phyloP scores from a whole-genome alignment of 2,888 invertebrate genomes.

The Agrotis puta region DNA sequence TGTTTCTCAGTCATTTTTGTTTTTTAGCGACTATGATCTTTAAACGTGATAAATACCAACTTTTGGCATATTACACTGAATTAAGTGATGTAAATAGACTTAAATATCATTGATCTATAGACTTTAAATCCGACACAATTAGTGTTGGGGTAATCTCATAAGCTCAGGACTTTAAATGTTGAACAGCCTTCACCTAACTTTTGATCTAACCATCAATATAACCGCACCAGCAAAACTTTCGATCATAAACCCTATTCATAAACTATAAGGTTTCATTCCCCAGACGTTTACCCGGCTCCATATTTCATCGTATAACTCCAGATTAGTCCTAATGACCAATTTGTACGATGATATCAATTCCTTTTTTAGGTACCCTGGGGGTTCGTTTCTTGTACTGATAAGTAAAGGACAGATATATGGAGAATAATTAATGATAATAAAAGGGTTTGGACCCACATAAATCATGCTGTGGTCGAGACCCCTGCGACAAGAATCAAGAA shows the following conservation, averaged over 20 bases:
- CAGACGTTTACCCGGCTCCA: conserved; percentile 12
- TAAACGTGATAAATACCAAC: too few species aligned
- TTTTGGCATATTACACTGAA: too few species aligned
- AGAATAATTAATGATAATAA: conserved; percentile 69
- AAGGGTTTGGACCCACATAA: conserved; percentile 63
- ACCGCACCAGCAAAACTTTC: conserved; percentile 20
- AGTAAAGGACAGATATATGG: conserved; percentile 57
- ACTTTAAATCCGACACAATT: too few species aligned
- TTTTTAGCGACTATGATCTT: too few species aligned
- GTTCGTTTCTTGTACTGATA: conserved; percentile 61
- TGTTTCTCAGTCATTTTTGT: too few species aligned
- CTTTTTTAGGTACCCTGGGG: conserved; percentile 57
- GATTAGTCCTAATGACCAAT: conserved; percentile 60
- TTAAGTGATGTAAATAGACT: too few species aligned
- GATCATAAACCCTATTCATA: conserved; percentile 22
- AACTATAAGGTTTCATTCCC: conserved; percentile 35
- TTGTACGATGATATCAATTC: conserved; percentile 61
- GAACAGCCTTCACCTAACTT: conserved; percentile 14
- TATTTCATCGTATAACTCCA: conserved; percentile 47
- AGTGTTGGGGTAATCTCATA: background rate
- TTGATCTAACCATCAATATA: conserved; percentile 26
- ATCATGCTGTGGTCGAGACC: conserved; percentile 64
- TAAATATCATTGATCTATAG: too few species aligned
- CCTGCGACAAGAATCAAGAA: conserved; percentile 68
- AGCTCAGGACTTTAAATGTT: conserved; percentile 4